Base-by-base conservation (phyloP, 1,140 invertebrate genomes). In the Lasioglossum albipes region DNA sequence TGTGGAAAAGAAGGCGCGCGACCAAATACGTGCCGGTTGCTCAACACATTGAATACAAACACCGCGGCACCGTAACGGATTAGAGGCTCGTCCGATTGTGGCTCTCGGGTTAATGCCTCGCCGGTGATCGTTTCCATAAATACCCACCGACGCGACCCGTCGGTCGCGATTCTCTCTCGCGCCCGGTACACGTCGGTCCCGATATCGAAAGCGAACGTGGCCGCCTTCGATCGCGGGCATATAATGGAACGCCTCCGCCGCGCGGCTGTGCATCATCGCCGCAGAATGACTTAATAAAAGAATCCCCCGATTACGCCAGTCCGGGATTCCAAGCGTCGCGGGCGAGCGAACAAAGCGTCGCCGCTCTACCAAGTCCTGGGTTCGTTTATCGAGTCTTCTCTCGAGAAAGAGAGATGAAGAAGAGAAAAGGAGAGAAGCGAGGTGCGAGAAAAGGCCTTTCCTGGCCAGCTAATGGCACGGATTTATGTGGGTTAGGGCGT, bases 401-500 rank as follows among this genome's bases (percentile, higher is more conserved):
- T 81, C 27, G 42, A 49, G 36, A 49, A 31, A 31, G 64, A 64
- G 22, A 4, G 36, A 36, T 36, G 36, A 36, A 36, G 36, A 36
- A 36, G 36, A 36, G 3, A 41, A 41, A 49, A 45, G 41, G 42
- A 31, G 64, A 64, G 22, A 4, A n/a, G 5, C 20, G n/a, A 70
- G 79, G 65, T 69, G 69, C 72, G 73, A 83, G 82, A 84, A 86
- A 88, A 87, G 86, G 75, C 72, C 87, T 86, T 84, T 89, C 83
- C 82, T 81, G 68, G 84, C 62, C 70, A 62, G 67, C 87, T 87
- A 88, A 88, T 83, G 79, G 82, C 84, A 83, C 75, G 81, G 82
- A 88, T 88, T 88, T 86, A 89, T 89, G 87, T 89, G 87, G 87
- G 87, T 88, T 89, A 89, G 87, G 88, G 87, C 88, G 87, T 89